Conservation (phyloP, 53 echinoderm and acorn worm species). For the Glandiceps talaboti region DNA sequence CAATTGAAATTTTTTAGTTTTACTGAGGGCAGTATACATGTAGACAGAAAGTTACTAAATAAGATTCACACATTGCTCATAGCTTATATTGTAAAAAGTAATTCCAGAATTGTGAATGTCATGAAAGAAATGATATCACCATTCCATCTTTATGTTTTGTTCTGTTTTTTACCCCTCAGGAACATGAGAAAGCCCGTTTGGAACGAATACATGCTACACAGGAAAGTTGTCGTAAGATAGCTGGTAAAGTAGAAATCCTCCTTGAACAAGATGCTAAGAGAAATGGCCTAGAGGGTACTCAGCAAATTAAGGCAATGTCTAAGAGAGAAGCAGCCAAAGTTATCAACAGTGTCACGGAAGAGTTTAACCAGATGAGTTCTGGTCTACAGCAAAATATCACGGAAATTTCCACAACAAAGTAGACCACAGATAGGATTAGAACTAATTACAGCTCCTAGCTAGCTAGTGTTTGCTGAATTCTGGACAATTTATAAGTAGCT, state of each 20-base stretch:
- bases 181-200: slow-evolving; percentile 31
- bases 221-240: slow-evolving; percentile 56
- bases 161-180: slow-evolving; percentile 25
- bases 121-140: no score
- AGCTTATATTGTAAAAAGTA: no score
- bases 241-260: slow-evolving; percentile 54
- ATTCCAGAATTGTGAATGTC: no score
- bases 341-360: slow-evolving; percentile 50
- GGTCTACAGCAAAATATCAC: background rate
- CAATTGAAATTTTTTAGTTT: no score
- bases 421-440: no score
- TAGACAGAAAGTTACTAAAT: no score
- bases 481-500: no score
- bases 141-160: no score
- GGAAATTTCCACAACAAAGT: background rate
- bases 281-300: slow-evolving; percentile 31
- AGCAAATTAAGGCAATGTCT: slow-evolving; percentile 49
- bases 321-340: slow-evolving; percentile 40
- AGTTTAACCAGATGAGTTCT: slow-evolving; percentile 45
- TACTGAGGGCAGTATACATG: no score
- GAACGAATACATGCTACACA: slow-evolving; percentile 37
- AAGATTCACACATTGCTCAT: no score
- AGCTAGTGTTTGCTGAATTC: no score
- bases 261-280: slow-evolving; percentile 73
- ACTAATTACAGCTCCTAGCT: no score